A percentile compares a stretch with the other conserved stretches of the same genome.
Evolutionary conservation across 1,140 invertebrate genomes (phyloP).

Genomic region (Drosophila novamexicana): DNA sequence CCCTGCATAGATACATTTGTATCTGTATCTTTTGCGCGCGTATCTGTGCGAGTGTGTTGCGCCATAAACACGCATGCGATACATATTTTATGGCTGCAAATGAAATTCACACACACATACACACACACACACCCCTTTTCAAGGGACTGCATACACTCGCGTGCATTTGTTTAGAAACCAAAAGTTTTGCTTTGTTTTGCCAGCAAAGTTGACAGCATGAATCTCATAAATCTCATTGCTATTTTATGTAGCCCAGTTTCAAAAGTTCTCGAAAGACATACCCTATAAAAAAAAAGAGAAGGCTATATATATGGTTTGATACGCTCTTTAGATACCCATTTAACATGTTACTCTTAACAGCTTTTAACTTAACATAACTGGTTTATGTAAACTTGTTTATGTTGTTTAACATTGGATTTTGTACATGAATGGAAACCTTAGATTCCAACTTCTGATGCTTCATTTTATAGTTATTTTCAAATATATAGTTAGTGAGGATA

Average conservation of each 20-base stretch:
- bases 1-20: conserved; percentile 18
- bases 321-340: too few relatives aligned
- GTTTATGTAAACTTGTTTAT: too few relatives aligned
- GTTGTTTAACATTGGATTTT: too few relatives aligned
- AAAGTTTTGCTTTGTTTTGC: conserved; percentile 21
- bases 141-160: conserved; percentile 5
- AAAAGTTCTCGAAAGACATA: neutral
- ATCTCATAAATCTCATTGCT: conserved; percentile 17
- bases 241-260: conserved; percentile 34
- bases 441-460: too few relatives aligned
- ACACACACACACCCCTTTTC: conserved; percentile 22
- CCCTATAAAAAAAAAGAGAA: neutral
- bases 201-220: conserved; percentile 11
- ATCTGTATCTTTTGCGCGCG: conserved; percentile 33
- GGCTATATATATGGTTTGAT: too few relatives aligned
- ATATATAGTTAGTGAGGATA: too few relatives aligned
- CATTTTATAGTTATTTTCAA: too few relatives aligned
- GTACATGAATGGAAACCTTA: too few relatives aligned
- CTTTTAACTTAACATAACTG: too few relatives aligned
- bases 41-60: conserved; percentile 29
- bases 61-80: conserved; percentile 67
- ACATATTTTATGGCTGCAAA: conserved; percentile 69
- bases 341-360: too few relatives aligned
- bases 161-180: conserved; percentile 16
- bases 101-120: conserved; percentile 43